phyloP scores from a whole-genome alignment of 2,888 invertebrate species.

The Keiferia lycopersicella region DNA sequence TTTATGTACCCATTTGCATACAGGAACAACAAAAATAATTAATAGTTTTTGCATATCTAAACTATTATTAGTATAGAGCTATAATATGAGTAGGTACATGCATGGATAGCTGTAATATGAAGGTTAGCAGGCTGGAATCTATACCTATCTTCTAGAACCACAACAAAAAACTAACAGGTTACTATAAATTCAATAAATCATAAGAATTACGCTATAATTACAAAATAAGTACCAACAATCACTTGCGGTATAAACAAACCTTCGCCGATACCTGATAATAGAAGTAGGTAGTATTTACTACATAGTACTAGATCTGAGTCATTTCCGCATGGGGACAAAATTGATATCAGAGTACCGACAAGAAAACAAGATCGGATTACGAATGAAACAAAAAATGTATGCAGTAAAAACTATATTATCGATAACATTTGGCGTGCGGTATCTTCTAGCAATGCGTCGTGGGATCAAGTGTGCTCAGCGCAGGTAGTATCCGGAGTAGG shows the following conservation, averaged over 20 bases:
- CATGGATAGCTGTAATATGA: too few species aligned
- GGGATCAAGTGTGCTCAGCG: constrained; percentile 36
- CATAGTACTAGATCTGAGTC: not conserved
- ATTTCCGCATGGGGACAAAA: constrained; percentile 23
- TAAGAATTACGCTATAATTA: not conserved
- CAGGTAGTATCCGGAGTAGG: constrained; percentile 59
- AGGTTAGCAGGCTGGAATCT: not conserved
- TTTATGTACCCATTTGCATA: too few species aligned
- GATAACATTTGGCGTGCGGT: constrained; percentile 51
- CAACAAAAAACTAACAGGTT: not conserved
- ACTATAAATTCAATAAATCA: not conserved
- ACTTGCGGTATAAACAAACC: constrained; percentile 4
- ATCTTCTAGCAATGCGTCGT: constrained; percentile 42
- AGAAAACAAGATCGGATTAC: constrained; percentile 8
- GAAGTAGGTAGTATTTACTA: not conserved
- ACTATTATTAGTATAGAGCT: too few species aligned
- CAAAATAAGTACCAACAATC: not conserved
- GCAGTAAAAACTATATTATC: constrained; percentile 56
- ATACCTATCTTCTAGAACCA: not conserved
- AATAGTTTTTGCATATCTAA: too few species aligned
- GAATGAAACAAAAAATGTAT: constrained; percentile 45
- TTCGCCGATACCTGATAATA: constrained; percentile 5
- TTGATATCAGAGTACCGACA: not conserved
- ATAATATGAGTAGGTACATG: too few species aligned
- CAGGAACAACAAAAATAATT: too few species aligned